Evolutionary conservation across 1,140 invertebrate species (phyloP), one percentile per base, ranked within the genome.

Genomic region (Apis dorsata): DNA sequence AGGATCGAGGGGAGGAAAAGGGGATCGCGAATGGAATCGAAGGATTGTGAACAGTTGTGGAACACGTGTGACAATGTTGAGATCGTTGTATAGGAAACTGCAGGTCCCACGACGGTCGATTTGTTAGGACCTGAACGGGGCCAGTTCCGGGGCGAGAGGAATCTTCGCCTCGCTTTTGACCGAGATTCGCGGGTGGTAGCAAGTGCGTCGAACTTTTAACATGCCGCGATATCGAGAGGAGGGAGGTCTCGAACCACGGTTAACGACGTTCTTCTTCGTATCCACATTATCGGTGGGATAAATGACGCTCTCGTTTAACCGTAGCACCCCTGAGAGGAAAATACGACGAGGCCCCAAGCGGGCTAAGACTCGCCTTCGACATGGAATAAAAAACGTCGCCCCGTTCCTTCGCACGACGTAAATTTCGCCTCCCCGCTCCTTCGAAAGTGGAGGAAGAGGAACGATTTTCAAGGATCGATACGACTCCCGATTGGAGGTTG

Each of bases 61-160:
- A 12, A 21, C 77, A 65, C 57, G 76, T 80, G 78, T 53, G 51
- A 63, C n/a, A 19, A 62, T 53, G 59, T 28, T 13, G 49, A 7
- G 2, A 28, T 60, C 11, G 10, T 49, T 34, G 34, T 34, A 2
- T 34, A 34, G 28, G 28, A 34, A 34, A 34, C 1, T 34, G 28
- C 28, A 2, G 28, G 28, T 28, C 2, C 34, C 34, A 34, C 5
- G 34, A 44, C 34, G 34, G 4, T 7, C 0, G 34, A 44, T 44
- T 7, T 4, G 15, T 13, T 34, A 28, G 49, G 28, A 34, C 28
- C 44, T 49, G 15, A 24, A 74, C 12, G 2, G 69, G 68, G 24
- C 57, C 68, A n/a, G 10, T 28, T 21, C 12, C 34, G 34, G 34
- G 34, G 34, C 34, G 34, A 44, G 34, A 44, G 5, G 34, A 44